Base-by-base conservation (phyloP, 2,888 invertebrate genomes). In the Heteromyza rotundicornis region DNA sequence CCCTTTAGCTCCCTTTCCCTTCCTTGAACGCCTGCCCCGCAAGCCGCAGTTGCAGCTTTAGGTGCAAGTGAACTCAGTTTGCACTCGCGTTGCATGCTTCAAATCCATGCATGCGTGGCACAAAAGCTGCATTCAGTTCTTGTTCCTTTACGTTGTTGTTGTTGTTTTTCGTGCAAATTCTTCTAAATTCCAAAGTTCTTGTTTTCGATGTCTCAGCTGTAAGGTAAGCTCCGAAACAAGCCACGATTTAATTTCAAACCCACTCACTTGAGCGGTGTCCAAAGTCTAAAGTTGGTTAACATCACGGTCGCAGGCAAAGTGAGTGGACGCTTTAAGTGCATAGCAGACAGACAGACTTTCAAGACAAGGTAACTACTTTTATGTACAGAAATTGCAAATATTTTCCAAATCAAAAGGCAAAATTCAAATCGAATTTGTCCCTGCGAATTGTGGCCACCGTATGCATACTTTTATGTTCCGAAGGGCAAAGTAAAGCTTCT, bases 51-150 rank as follows among this genome's bases (percentile, higher is more conserved):
- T n/a, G 40, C n/a, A 24, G 53, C 23, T 17, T 20, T 17, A n/a
- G 16, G 57, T 61, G 53, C 61, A 57, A 24, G 47, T 58, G 57
- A 27, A 62, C 57, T 53, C 35, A 62, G 36, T 50, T 50, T 62
- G 58, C 62, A 58, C 58, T 55, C 62, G 49, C 10, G 40, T 50
- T n/a, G 24, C 20, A 23, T n/a, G 55, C 24, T 27, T 55, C 20
- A 19, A 20, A 14, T 55, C 22, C 3, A 16, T 40, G 51, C 52
- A 17, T 47, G 19, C 23, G 57, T 36, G 24, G 52, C 47, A 53
- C 2, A 19, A n/a, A 59, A 23, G 27, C 52, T 53, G 59, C 32
- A 40, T n/a, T 23, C 20, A 57, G 57, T 50, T 8, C 22, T 17
- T 20, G 8, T 20, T 19, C 14, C 36, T 22, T 40, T 12, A 17